phyloP scores from a whole-genome alignment of 2,797 vertebrate species.

The Platalea minor region DNA sequence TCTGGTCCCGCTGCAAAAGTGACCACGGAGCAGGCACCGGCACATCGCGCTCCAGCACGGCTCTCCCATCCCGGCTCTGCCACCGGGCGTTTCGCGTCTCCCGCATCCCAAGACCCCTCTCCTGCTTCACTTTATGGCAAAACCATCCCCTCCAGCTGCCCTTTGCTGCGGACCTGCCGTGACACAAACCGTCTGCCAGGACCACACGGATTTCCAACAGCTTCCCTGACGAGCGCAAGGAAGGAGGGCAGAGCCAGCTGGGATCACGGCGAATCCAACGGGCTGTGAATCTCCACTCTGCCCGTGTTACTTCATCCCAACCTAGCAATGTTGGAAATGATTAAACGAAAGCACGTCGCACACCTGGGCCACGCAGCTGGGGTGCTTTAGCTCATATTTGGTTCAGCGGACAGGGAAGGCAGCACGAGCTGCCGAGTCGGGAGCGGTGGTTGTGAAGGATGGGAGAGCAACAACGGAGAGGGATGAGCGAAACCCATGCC shows the following conservation, averaged over 20 bases:
- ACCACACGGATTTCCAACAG: fast-evolving
- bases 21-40: fast-evolving
- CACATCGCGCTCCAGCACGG: neutral
- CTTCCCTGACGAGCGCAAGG: fast-evolving
- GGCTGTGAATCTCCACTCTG: neutral
- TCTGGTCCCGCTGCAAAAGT: neutral
- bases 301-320: fast-evolving
- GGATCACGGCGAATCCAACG: fast-evolving
- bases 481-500: fast-evolving
- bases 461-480: neutral
- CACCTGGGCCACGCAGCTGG: fast-evolving
- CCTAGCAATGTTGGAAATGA: neutral
- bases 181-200: neutral
- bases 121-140: neutral
- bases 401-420: neutral
- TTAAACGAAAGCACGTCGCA: fast-evolving
- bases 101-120: neutral
- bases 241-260: neutral
- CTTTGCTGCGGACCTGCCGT: neutral
- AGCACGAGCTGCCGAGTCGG: fast-evolving
- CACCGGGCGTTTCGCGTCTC: fast-evolving
- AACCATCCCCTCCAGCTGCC: neutral
- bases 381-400: neutral
- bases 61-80: neutral
- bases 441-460: neutral